These are phyloP conservation scores for Sinelater perroti DNA, from an alignment of 2,888 invertebrate genomes.

Conservation along the genomic window DNA sequence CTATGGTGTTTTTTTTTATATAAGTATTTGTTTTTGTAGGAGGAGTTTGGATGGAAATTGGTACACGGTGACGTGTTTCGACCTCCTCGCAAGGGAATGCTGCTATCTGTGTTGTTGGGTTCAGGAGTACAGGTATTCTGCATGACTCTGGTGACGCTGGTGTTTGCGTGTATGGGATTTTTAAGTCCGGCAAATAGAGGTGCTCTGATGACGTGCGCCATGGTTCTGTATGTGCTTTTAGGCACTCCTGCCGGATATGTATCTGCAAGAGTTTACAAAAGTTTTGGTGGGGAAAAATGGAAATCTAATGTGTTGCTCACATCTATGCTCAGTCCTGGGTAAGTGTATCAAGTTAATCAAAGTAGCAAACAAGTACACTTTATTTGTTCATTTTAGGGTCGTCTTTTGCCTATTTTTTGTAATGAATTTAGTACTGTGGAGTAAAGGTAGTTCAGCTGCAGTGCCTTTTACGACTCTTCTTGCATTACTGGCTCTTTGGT, in stretches of 20 bases:
- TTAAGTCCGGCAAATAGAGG: slow-evolving; percentile 98
- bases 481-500: slow-evolving; percentile 94
- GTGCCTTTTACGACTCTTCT: slow-evolving; percentile 96
- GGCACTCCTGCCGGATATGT: slow-evolving; percentile 98
- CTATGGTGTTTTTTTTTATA: neutral
- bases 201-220: slow-evolving; percentile 96
- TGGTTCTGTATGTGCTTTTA: slow-evolving; percentile 95
- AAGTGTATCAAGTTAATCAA: slow-evolving; percentile 50
- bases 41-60: slow-evolving; percentile 97
- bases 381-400: slow-evolving; percentile 68
- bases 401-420: slow-evolving; percentile 97
- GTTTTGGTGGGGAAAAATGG: slow-evolving; percentile 98
- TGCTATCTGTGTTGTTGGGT: slow-evolving; percentile 94
- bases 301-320: slow-evolving; percentile 97
- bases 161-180: slow-evolving; percentile 99
- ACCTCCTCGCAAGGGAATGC: slow-evolving; percentile 95
- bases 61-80: slow-evolving; percentile 98
- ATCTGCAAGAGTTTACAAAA: slow-evolving; percentile 96
- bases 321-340: slow-evolving; percentile 97
- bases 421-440: slow-evolving; percentile 96
- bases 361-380: neutral
- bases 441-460: slow-evolving; percentile 93
- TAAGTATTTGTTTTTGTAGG: slow-evolving; percentile 67
- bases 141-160: slow-evolving; percentile 95
- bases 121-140: slow-evolving; percentile 96